Conservation (phyloP, 1,140 invertebrate genomes). For the Zaprionus taronus region DNA sequence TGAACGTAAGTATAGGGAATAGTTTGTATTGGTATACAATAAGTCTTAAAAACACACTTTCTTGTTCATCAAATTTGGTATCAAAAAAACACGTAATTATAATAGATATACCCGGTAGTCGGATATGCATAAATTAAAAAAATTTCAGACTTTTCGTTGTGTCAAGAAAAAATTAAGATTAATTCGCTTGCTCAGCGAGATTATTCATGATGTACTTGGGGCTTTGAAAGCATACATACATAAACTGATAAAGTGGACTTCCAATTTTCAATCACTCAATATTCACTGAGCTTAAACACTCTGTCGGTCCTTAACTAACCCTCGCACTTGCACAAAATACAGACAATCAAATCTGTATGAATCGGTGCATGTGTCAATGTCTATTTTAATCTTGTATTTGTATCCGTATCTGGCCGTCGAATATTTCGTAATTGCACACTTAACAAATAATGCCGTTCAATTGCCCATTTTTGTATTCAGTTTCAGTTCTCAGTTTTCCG, state of each 20-base stretch:
- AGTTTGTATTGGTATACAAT: constrained; percentile 21
- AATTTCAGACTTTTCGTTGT: constrained; percentile 59
- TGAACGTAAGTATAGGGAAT: background rate
- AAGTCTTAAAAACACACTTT: constrained; percentile 42
- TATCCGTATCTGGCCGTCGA: constrained; percentile 17
- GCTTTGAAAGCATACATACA: constrained; percentile 1
- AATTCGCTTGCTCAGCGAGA: constrained; percentile 17
- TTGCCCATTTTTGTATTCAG: constrained; percentile 33
- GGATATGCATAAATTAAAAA: constrained; percentile 41
- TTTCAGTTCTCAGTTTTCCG: constrained; percentile 9
- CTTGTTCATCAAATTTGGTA: constrained; percentile 64
- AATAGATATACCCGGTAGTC: constrained; percentile 31
- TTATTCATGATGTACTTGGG: background rate
- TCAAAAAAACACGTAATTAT: constrained; percentile 52
- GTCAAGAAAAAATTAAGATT: constrained; percentile 38
- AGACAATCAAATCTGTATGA: background rate
- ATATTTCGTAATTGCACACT: constrained; percentile 42
- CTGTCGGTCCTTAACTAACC: constrained; percentile 1
- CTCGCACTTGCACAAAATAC: background rate
- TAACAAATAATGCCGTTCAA: constrained; percentile 31
- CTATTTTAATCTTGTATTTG: background rate
- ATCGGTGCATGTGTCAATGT: background rate
- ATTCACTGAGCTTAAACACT: background rate
- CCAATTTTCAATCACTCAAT: background rate
- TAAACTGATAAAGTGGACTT: background rate